Conservation (phyloP, 1,140 invertebrate genomes). For the Dendroctonus ponderosae region DNA sequence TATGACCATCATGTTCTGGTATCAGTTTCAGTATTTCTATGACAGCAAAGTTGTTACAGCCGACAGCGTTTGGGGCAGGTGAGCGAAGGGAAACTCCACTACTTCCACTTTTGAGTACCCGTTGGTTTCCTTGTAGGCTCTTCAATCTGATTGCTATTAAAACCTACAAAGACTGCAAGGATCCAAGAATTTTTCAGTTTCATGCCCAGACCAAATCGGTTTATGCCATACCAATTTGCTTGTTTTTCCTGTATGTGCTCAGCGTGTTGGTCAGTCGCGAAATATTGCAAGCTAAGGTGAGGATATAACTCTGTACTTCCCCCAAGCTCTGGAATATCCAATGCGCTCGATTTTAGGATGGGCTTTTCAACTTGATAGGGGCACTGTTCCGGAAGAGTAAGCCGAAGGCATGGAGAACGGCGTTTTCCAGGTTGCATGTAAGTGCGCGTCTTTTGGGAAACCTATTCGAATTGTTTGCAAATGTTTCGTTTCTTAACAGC, state of each 20-base stretch:
- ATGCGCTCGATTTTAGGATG: constrained; percentile 7
- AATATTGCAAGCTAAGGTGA: constrained; percentile 16
- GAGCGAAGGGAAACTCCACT: background rate
- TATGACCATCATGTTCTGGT: constrained; percentile 10
- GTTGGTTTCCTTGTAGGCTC: constrained; percentile 12
- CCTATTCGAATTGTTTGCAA: too few relatives aligned
- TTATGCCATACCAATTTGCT: background rate
- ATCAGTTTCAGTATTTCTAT: constrained; percentile 28
- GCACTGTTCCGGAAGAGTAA: constrained; percentile 6
- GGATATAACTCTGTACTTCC: background rate
- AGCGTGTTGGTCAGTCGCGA: constrained; percentile 10
- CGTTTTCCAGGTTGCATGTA: background rate
- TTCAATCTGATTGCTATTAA: constrained; percentile 8
- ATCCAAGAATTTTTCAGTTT: constrained; percentile 15
- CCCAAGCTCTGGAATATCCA: background rate
- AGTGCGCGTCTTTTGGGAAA: too few relatives aligned
- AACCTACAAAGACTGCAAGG: constrained; percentile 15
- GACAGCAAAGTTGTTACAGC: background rate
- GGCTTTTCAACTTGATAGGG: background rate
- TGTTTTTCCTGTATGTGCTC: constrained; percentile 18
- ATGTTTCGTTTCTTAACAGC: background rate
- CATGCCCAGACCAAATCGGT: background rate
- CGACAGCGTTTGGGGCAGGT: constrained; percentile 9
- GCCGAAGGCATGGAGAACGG: background rate
- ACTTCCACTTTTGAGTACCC: background rate